Conservation (phyloP, 2,113 vertebrate species). For the Pavo muticus region DNA sequence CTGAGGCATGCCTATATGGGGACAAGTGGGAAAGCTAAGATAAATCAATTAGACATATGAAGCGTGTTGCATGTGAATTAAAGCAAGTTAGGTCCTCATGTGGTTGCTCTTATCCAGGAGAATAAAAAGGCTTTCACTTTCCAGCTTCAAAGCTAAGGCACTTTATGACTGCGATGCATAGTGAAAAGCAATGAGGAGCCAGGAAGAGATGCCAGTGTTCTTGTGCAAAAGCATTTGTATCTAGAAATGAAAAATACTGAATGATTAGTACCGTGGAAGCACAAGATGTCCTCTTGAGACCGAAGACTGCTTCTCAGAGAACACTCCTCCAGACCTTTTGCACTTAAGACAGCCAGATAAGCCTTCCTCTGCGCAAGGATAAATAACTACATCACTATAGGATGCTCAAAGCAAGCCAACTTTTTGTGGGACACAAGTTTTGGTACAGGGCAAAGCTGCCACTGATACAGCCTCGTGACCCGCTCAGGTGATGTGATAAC, state of each 20-base stretch:
- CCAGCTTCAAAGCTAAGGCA: slow-evolving; percentile 20
- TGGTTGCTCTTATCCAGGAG: slow-evolving; percentile 12
- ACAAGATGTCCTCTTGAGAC: background rate
- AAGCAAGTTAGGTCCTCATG: slow-evolving; percentile 36
- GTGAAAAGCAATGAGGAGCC: background rate
- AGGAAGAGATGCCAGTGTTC: background rate
- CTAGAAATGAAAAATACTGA: background rate
- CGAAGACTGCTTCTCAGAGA: background rate
- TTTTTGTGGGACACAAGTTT: background rate
- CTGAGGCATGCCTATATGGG: slow-evolving; percentile 18
- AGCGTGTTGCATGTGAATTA: slow-evolving; percentile 6
- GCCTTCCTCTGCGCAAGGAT: background rate
- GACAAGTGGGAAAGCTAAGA: slow-evolving; percentile 36
- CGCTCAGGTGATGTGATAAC: background rate
- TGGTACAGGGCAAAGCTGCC: background rate
- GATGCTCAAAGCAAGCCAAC: background rate
- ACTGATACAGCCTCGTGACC: background rate
- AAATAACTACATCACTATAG: background rate
- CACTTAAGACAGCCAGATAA: background rate
- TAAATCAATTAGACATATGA: slow-evolving; percentile 64
- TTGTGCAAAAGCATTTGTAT: background rate
- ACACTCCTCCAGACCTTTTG: background rate
- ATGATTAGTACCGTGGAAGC: background rate
- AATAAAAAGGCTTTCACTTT: slow-evolving; percentile 37
- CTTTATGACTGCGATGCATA: background rate